Base-by-base conservation (phyloP, 2,797 vertebrate species). In the Tapirus indicus region DNA sequence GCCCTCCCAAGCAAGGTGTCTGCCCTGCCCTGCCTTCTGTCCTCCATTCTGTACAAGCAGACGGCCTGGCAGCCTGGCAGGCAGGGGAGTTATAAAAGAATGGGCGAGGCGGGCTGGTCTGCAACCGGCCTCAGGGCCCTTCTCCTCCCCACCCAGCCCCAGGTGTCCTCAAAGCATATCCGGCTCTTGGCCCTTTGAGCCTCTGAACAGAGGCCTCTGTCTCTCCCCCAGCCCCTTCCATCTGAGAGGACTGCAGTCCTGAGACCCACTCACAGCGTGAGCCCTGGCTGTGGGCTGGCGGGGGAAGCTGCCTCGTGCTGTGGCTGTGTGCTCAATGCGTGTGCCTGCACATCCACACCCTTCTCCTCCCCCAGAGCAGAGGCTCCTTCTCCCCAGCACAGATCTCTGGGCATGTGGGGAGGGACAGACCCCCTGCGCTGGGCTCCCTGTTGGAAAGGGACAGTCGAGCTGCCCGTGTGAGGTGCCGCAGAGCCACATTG, bases 391-490 rank as follows among this genome's bases (percentile, higher is more conserved):
- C 21, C 82, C 88, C 38, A 7, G 82, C 72, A 44, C 29, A 11
- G 64, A 25, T 49, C 38, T 69, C 77, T 44, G 66, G 88, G 94
- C 41, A 38, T n/a, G 32, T 71, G 85, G 85, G 94, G 60, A 56
- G 93, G 92, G 56, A 6, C 72, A 47, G 83, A 69, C 68, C 88
- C 82, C 17, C 0, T 2, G 27, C 62, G 95, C 78, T 8, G 35
- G 82, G 68, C 66, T 95, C 72, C 77, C 47, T 68, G 69, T 54
- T 91, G 66, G 64, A 75, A 38, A 95, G 90, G 94, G 85, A 79
- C 38, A 2, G n/a, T 80, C 0, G 9, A 23, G 66, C 92, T 69
- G 72, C 97, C 80, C 10, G n/a, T 11, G 16, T 49, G 77, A 79
- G 88, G 95, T 16, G 41, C 94, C 29, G 18, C 56, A 62, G 62